phyloP scores from a whole-genome alignment of 2,797 vertebrate species.

The Syngnathus rostellatus region DNA sequence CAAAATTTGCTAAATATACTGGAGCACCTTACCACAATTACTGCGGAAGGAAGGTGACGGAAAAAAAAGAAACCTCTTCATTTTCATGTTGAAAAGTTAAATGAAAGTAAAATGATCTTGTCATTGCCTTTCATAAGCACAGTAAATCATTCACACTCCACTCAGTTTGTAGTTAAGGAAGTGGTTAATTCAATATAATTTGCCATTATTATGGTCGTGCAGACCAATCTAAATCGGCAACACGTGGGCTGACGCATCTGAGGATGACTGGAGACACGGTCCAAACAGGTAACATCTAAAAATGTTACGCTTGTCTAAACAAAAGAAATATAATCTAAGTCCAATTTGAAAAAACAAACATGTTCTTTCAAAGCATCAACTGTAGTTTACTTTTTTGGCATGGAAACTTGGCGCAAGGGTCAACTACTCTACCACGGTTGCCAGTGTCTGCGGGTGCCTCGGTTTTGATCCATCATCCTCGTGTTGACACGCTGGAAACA shows the following conservation, averaged over 20 bases:
- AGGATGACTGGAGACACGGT: too few relatives aligned
- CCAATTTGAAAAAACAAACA: not conserved
- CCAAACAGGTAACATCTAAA: too few relatives aligned
- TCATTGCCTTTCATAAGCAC: slow-evolving; percentile 35
- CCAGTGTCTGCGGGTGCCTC: slow-evolving; percentile 16
- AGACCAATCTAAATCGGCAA: too few relatives aligned
- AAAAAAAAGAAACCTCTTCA: slow-evolving; percentile 22
- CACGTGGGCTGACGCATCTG: too few relatives aligned
- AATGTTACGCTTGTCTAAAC: too few relatives aligned
- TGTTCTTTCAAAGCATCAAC: not conserved
- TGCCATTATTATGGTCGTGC: not conserved
- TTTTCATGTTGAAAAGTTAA: slow-evolving; percentile 40
- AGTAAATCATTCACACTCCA: slow-evolving; percentile 35
- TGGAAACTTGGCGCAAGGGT: slow-evolving; percentile 34
- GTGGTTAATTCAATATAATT: not conserved
- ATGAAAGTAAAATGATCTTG: slow-evolving; percentile 33
- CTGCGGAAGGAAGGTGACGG: slow-evolving; percentile 35
- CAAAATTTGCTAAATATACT: slow-evolving; percentile 48
- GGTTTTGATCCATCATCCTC: slow-evolving; percentile 20
- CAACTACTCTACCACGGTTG: slow-evolving; percentile 34
- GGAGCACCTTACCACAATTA: slow-evolving; percentile 24
- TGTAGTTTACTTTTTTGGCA: slow-evolving; percentile 29
- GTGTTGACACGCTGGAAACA: not conserved
- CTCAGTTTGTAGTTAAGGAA: not conserved
- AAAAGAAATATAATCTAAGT: not conserved